Evolutionary conservation across 2,888 invertebrate genomes (phyloP).

Genomic region (Celastrina argiolus): DNA sequence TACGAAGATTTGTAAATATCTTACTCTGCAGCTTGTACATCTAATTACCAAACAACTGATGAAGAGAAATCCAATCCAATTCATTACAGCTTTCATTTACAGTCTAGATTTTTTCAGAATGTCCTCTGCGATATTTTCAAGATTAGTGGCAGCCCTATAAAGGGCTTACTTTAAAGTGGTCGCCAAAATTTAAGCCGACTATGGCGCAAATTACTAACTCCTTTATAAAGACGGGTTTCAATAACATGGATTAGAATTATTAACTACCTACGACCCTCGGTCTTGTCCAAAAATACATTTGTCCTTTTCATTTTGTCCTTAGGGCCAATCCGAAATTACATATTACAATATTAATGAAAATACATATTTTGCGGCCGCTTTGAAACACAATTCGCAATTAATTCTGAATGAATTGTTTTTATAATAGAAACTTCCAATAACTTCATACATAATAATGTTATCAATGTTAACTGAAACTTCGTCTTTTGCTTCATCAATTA

Average conservation of each 20-base stretch:
- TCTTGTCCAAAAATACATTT: neutral
- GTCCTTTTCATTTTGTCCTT: neutral
- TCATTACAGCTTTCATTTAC: too few species aligned
- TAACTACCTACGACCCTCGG: neutral
- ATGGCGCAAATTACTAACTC: conserved; percentile 2
- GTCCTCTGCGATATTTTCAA: too few species aligned
- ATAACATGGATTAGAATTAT: neutral
- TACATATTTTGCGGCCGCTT: neutral
- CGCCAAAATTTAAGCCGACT: neutral
- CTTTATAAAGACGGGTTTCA: neutral
- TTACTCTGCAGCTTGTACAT: too few species aligned
- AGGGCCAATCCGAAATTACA: neutral
- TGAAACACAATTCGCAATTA: neutral
- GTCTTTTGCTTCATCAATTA: neutral
- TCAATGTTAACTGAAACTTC: neutral
- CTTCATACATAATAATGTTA: neutral
- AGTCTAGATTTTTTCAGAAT: too few species aligned
- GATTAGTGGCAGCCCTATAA: neutral
- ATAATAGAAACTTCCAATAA: neutral
- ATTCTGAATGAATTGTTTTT: neutral
- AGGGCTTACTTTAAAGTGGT: conserved; percentile 4
- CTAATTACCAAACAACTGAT: too few species aligned
- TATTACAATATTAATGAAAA: neutral
- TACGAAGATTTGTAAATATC: too few species aligned
- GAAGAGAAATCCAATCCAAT: too few species aligned